A percentile compares a stretch with the other conserved stretches of the same genome.
phyloP scores from a whole-genome alignment of 2,888 invertebrate species.

The Acronicta alni region DNA sequence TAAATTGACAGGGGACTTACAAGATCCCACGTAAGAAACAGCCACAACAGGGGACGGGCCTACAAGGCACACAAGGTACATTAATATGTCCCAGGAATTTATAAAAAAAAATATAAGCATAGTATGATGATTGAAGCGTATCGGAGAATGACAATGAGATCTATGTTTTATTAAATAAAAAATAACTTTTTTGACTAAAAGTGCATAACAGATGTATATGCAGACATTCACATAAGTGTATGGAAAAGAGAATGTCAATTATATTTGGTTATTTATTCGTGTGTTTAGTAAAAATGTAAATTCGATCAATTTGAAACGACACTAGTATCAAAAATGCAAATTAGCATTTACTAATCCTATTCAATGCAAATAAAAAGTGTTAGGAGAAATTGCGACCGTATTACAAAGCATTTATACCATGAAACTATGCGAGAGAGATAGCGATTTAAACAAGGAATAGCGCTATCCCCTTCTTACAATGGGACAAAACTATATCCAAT shows the following conservation, averaged over 20 bases:
- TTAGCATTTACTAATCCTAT: slow-evolving; percentile 2
- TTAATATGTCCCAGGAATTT: slow-evolving; percentile 72
- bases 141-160: not conserved
- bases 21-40: slow-evolving; percentile 88
- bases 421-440: not conserved
- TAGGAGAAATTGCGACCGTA: slow-evolving; percentile 12
- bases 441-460: not conserved
- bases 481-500: not conserved
- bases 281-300: no score
- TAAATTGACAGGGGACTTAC: slow-evolving; percentile 82
- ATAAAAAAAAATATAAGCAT: slow-evolving; percentile 54
- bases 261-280: no score
- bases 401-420: not conserved
- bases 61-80: slow-evolving; percentile 83
- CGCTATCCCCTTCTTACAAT: not conserved
- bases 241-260: no score
- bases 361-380: slow-evolving; percentile 1
- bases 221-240: not conserved
- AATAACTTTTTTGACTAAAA: not conserved
- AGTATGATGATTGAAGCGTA: slow-evolving; percentile 20
- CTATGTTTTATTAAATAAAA: not conserved
- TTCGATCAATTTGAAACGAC: not conserved
- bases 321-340: not conserved
- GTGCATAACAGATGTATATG: no score
- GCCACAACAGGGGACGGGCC: slow-evolving; percentile 88